These are phyloP conservation scores for Gobio gobio DNA, from an alignment of 2,113 vertebrate species.

Conservation along the genomic window DNA sequence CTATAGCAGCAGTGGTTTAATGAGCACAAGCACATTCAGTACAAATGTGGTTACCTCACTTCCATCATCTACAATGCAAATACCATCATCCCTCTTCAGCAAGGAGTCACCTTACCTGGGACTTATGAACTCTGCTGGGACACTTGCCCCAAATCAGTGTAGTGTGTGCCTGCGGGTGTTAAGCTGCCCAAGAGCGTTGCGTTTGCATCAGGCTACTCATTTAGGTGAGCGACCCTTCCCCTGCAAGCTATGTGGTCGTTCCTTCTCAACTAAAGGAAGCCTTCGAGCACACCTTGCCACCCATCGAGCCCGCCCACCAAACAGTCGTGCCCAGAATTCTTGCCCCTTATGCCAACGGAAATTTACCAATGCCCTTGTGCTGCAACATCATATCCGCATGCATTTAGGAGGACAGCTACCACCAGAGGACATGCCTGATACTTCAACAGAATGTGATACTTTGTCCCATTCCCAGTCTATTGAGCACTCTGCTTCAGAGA, in stretches of 20 bases:
- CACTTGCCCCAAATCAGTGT: constrained; percentile 83
- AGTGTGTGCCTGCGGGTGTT: constrained; percentile 86
- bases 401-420: constrained; percentile 89
- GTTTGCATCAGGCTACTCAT: constrained; percentile 88
- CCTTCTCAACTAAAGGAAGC: constrained; percentile 88
- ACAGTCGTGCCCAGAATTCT: constrained; percentile 84
- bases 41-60: constrained; percentile 74
- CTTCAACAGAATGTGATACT: constrained; percentile 29
- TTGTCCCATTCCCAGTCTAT: constrained; percentile 58
- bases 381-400: constrained; percentile 90
- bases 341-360: constrained; percentile 91
- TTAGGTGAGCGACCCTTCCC: constrained; percentile 87
- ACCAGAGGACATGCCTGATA: constrained; percentile 70
- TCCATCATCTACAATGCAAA: constrained; percentile 72
- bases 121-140: constrained; percentile 66
- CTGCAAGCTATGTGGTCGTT: constrained; percentile 90
- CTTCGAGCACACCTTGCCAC: constrained; percentile 87
- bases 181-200: constrained; percentile 86
- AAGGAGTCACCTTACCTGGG: constrained; percentile 70
- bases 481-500: constrained; percentile 60
- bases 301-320: constrained; percentile 83
- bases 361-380: constrained; percentile 88
- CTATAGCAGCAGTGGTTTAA: constrained; percentile 62
- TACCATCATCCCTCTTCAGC: constrained; percentile 76
- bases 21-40: constrained; percentile 70